Evolutionary conservation across 2,113 vertebrate species (phyloP).

Genomic region (Anarhynchus alexandrinus): DNA sequence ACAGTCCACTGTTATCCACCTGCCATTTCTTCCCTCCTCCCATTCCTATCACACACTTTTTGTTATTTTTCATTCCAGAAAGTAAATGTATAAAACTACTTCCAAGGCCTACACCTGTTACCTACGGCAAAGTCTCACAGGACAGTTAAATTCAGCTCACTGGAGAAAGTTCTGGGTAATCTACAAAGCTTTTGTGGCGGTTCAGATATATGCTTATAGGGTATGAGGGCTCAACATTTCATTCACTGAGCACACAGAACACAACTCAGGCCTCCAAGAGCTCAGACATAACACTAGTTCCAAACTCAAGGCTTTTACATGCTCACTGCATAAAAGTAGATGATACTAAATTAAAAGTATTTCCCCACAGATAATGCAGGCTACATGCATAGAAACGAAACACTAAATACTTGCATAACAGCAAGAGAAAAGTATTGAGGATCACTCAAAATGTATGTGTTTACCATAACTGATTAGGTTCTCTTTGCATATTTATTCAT

Average conservation of each 20-base stretch:
- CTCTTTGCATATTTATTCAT: not conserved
- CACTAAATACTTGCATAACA: not conserved
- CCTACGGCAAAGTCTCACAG: not conserved
- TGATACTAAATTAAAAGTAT: not conserved
- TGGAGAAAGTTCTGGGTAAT: not conserved
- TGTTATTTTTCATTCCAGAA: not conserved
- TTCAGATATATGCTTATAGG: not conserved
- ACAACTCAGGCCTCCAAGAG: not conserved
- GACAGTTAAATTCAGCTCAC: not conserved
- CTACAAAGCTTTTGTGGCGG: not conserved
- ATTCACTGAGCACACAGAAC: not conserved
- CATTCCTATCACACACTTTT: not conserved
- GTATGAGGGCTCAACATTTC: not conserved
- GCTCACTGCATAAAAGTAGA: not conserved
- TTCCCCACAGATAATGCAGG: not conserved
- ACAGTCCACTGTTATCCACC: not conserved
- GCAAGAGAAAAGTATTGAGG: not conserved
- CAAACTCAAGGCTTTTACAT: not conserved
- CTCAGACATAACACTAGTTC: not conserved
- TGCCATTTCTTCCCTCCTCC: not conserved
- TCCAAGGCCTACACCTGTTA: not conserved
- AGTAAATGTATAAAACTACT: not conserved
- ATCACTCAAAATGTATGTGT: not conserved
- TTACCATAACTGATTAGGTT: not conserved
- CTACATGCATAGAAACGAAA: not conserved